A percentile compares a stretch with the other conserved stretches of the same genome.
Conservation (phyloP, 2,797 vertebrate species). For the Ambastaia sidthimunki region DNA sequence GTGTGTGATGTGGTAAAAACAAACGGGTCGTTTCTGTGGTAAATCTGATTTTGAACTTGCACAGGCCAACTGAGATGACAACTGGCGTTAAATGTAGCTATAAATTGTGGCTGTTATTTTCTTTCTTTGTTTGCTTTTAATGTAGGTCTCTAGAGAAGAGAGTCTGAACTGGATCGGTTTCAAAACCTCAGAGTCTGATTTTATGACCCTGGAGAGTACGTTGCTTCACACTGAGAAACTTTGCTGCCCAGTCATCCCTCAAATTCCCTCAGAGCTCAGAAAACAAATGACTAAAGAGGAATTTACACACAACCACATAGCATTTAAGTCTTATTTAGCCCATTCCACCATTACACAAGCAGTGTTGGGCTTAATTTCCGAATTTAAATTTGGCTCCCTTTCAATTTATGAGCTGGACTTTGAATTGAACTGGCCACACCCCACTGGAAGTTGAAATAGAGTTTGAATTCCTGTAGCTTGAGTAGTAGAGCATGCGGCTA, state of each 20-base stretch:
- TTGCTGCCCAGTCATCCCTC: not conserved
- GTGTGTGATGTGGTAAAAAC: not conserved
- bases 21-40: not conserved
- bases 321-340: not conserved
- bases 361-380: not conserved
- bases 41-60: not conserved
- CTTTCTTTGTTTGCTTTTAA: slow-evolving; percentile 29
- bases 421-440: not conserved
- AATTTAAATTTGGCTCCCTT: not conserved
- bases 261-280: not conserved
- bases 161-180: not conserved
- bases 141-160: slow-evolving; percentile 8
- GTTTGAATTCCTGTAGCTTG: not conserved
- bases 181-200: slow-evolving; percentile 6
- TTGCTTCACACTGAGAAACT: slow-evolving; percentile 18
- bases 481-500: no score
- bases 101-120: slow-evolving; percentile 18
- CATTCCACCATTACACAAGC: not conserved
- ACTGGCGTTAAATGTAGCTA: slow-evolving; percentile 3
- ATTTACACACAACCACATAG: slow-evolving; percentile 16
- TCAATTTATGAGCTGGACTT: not conserved
- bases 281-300: not conserved
- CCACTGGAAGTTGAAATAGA: not conserved
- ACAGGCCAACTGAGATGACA: not conserved
- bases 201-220: slow-evolving; percentile 5